Conservation (phyloP, 2,797 vertebrate species). For the Chaetodon trifasciatus region DNA sequence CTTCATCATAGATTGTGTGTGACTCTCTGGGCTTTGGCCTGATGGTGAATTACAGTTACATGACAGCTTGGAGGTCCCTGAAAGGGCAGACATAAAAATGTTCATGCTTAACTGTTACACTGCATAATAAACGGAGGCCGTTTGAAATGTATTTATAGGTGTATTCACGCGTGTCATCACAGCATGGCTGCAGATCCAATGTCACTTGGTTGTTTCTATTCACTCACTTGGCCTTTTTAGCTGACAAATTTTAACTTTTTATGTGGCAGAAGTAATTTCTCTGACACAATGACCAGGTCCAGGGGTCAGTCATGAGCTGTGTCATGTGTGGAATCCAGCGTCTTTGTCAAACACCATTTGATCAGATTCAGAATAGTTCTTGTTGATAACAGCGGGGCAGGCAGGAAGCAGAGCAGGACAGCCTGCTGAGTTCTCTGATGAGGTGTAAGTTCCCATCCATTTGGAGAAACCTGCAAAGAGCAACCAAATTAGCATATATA, state of each 20-base stretch:
- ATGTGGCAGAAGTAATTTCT: background rate
- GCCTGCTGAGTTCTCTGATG: slow-evolving; percentile 9
- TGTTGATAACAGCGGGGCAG: slow-evolving; percentile 26
- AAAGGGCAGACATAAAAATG: background rate
- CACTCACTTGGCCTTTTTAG: background rate
- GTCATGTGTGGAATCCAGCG: slow-evolving; percentile 13
- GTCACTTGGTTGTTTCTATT: background rate
- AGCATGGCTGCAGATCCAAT: background rate
- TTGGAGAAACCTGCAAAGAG: slow-evolving; percentile 17
- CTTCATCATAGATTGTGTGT: background rate
- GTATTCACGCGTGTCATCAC: background rate
- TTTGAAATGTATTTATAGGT: background rate
- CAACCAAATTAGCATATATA: background rate
- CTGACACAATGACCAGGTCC: background rate
- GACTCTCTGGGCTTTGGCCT: slow-evolving; percentile 10
- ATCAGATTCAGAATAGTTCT: slow-evolving; percentile 29
- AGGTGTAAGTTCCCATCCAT: slow-evolving; percentile 10
- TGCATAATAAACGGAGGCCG: too few species aligned
- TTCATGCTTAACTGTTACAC: background rate
- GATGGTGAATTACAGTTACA: slow-evolving; percentile 23
- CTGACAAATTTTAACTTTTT: background rate
- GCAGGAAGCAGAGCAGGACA: slow-evolving; percentile 27
- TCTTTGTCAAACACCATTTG: slow-evolving; percentile 29
- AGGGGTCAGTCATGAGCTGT: slow-evolving; percentile 6
- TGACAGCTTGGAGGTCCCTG: slow-evolving; percentile 5